Percentiles rank a stretch among this genome's conserved stretches.
Conservation (phyloP, 1,140 invertebrate genomes). For the Brachystomella parvula region DNA sequence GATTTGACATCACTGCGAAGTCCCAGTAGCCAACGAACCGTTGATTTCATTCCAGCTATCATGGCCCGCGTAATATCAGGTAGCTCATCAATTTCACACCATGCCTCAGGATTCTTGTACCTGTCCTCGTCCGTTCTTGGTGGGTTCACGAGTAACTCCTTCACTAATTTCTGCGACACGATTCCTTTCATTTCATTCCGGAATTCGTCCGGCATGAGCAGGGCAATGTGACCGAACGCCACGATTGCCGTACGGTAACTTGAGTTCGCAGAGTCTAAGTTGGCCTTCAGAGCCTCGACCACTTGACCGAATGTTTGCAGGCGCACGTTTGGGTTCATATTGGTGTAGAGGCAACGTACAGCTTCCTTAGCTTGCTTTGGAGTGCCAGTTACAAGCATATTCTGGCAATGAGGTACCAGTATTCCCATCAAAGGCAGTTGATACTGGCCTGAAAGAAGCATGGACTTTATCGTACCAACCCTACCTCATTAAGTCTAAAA, state of each 20-base stretch:
- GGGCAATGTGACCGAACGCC: constrained; percentile 85
- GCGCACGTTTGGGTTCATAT: constrained; percentile 51
- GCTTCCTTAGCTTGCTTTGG: constrained; percentile 95
- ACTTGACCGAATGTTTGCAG: constrained; percentile 28
- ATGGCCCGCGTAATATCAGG: constrained; percentile 87
- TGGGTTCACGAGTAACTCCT: constrained; percentile 82
- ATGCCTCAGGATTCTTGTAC: constrained; percentile 51
- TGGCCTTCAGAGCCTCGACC: constrained; percentile 37
- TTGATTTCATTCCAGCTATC: constrained; percentile 84
- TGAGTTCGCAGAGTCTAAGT: constrained; percentile 64
- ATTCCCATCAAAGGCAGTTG: constrained; percentile 60
- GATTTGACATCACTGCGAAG: constrained; percentile 79
- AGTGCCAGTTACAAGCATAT: constrained; percentile 75
- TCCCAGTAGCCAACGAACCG: constrained; percentile 90
- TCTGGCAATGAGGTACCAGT: constrained; percentile 75
- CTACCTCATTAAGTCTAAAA: constrained; percentile 6
- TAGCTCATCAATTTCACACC: constrained; percentile 74
- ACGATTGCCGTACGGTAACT: constrained; percentile 89
- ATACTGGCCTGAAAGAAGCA: constrained; percentile 55
- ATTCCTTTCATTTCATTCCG: constrained; percentile 84
- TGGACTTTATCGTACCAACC: no score
- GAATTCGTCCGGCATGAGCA: constrained; percentile 81
- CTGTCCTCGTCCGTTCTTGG: constrained; percentile 28
- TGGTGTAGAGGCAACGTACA: constrained; percentile 80
- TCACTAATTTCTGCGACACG: constrained; percentile 89